Conservation (phyloP, 2,888 invertebrate genomes). For the Rapana venosa region DNA sequence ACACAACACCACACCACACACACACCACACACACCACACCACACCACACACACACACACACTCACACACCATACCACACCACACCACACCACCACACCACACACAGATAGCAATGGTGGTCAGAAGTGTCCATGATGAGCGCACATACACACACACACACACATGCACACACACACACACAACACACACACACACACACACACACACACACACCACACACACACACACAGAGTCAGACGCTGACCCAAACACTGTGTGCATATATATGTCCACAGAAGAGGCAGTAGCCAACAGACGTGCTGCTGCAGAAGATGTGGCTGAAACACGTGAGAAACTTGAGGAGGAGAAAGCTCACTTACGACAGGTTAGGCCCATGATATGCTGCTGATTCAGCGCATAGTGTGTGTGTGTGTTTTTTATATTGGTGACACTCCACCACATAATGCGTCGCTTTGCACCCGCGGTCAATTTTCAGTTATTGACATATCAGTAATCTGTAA, state of each 20-base stretch:
- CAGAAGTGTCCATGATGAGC: background rate
- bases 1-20: conserved; percentile 1
- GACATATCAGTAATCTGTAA: no score
- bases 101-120: background rate
- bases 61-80: background rate
- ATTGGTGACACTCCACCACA: no score
- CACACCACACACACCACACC: conserved; percentile 12
- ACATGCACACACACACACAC: background rate
- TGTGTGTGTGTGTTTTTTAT: no score
- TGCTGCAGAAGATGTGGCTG: conserved; percentile 14
- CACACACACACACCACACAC: background rate
- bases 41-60: background rate
- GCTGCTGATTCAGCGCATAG: no score
- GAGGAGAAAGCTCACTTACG: conserved; percentile 73
- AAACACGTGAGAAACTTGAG: conserved; percentile 64
- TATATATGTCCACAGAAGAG: background rate
- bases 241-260: no score
- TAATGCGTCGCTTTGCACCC: no score
- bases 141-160: background rate
- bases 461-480: no score
- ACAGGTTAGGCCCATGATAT: conserved; percentile 60
- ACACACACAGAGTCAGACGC: no score
- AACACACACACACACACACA: conserved; percentile 3
- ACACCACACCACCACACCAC: conserved; percentile 10
- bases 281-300: background rate